phyloP scores from a whole-genome alignment of 2,113 vertebrate genomes.

The Oryzias woworae region DNA sequence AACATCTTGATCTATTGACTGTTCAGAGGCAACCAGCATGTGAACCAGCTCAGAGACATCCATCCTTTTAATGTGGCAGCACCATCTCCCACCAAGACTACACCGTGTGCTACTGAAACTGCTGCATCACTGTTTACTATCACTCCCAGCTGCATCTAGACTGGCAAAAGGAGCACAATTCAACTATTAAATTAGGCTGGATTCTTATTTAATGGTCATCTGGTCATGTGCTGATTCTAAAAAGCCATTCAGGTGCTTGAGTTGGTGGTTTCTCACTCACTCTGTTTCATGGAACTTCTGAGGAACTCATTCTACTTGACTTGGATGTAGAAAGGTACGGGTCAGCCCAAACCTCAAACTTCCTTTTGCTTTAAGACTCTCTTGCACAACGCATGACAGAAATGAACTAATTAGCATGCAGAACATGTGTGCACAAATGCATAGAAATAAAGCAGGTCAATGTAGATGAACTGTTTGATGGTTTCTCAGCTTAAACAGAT shows the following conservation, averaged over 20 bases:
- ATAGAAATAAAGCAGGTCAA: background rate
- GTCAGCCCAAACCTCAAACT: slow-evolving; percentile 42
- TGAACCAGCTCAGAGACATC: slow-evolving; percentile 13
- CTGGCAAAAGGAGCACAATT: no score
- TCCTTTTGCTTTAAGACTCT: slow-evolving; percentile 1
- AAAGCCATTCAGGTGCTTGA: background rate
- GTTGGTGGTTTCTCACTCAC: background rate
- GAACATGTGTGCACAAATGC: background rate
- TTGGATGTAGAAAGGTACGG: slow-evolving; percentile 8
- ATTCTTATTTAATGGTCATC: no score
- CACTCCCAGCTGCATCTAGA: no score
- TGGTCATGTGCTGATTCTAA: background rate
- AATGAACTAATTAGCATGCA: background rate
- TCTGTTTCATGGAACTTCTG: slow-evolving; percentile 32
- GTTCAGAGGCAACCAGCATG: background rate
- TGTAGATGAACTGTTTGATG: background rate
- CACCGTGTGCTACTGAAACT: slow-evolving; percentile 42
- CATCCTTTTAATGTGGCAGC: slow-evolving; percentile 62
- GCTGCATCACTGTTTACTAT: slow-evolving; percentile 54
- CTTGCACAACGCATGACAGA: background rate
- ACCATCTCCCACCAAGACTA: slow-evolving; percentile 43
- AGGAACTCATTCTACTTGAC: background rate
- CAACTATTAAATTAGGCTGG: no score
- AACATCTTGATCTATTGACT: background rate
- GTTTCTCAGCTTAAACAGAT: background rate